Evolutionary conservation across 2,113 vertebrate genomes (phyloP).

Genomic region (Orientallactaga bullata): DNA sequence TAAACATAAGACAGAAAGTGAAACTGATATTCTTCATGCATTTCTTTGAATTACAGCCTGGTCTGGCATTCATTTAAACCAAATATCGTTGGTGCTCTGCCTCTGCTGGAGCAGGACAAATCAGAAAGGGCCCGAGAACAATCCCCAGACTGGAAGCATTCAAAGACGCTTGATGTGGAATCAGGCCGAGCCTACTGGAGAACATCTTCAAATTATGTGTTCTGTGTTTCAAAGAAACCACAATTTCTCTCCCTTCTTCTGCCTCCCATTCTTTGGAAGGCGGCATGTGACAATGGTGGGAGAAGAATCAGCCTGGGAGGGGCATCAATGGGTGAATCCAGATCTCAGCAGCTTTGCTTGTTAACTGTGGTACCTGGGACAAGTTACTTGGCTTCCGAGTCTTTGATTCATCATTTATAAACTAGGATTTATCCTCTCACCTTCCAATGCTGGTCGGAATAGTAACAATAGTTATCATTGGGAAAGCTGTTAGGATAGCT

Average conservation of each 20-base stretch:
- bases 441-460: not conserved
- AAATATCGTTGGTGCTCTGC: conserved; percentile 47
- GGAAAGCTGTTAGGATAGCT: not conserved
- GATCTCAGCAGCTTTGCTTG: not conserved
- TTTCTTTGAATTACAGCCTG: conserved; percentile 76
- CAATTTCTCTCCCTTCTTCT: conserved; percentile 44
- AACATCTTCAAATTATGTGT: conserved; percentile 73
- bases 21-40: conserved; percentile 82
- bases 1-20: conserved; percentile 83
- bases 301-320: not conserved
- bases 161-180: conserved; percentile 79
- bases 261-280: conserved; percentile 29
- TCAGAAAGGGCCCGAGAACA: conserved; percentile 68
- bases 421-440: not conserved
- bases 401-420: not conserved
- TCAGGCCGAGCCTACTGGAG: conserved; percentile 71
- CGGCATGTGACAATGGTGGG: not conserved
- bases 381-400: not conserved
- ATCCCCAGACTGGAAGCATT: conserved; percentile 55
- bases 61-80: conserved; percentile 82
- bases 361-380: not conserved
- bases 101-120: conserved; percentile 62
- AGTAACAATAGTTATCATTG: not conserved
- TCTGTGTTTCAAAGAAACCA: conserved; percentile 79
- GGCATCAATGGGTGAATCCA: not conserved